Percentiles rank a stretch among this genome's conserved stretches.
These are phyloP conservation scores for Holacanthella duospinosa DNA, from an alignment of 2,888 invertebrate genomes.

Conservation along the genomic window DNA sequence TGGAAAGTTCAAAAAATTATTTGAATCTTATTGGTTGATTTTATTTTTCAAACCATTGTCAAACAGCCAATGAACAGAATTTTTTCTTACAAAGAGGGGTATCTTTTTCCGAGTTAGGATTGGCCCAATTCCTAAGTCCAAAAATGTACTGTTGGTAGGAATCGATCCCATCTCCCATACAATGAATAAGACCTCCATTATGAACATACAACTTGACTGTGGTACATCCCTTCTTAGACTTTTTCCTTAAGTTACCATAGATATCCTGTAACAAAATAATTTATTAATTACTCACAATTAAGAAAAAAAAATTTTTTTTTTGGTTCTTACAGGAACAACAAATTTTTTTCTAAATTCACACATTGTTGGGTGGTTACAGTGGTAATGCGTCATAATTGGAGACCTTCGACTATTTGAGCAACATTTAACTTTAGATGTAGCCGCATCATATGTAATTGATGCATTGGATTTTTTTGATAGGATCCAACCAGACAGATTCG, in stretches of 20 bases:
- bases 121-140: not conserved
- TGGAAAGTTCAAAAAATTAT: not conserved
- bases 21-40: not conserved
- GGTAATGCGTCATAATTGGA: not conserved
- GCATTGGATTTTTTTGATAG: constrained; percentile 9
- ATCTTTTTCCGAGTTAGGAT: not conserved
- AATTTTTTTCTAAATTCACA: constrained; percentile 4
- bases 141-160: constrained; percentile 1
- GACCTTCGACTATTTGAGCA: constrained; percentile 3
- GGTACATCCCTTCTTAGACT: constrained; percentile 1
- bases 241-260: not conserved
- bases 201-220: constrained; percentile 1
- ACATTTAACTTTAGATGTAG: not conserved
- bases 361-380: constrained; percentile 1
- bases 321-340: not conserved
- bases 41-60: not conserved
- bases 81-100: not conserved
- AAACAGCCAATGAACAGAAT: too few relatives aligned
- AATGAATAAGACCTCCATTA: constrained; percentile 1
- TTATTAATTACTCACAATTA: too few relatives aligned
- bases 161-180: constrained; percentile 9
- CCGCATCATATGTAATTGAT: not conserved
- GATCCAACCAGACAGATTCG: not conserved
- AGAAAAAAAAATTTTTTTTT: not conserved
- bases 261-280: not conserved